Evolutionary conservation across 1,140 invertebrate species (phyloP).

Genomic region (Drosophila sp.): DNA sequence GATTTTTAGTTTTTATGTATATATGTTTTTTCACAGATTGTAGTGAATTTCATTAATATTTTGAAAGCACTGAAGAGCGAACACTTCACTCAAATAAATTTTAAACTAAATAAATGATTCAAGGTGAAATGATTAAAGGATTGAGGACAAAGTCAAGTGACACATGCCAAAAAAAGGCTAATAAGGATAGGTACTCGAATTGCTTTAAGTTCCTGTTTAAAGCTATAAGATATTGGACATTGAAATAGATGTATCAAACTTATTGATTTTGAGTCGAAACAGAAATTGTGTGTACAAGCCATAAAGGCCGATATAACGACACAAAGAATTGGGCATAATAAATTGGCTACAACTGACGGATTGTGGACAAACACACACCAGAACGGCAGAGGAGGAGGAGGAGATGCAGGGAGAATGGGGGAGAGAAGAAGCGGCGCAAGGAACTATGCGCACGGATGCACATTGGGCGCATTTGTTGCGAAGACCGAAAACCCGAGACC

Average conservation of each 20-base stretch:
- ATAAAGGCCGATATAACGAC: constrained; percentile 15
- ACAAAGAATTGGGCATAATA: constrained; percentile 70
- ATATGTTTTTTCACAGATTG: no score
- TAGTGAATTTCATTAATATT: no score
- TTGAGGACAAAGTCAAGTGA: no score
- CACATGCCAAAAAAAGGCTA: no score
- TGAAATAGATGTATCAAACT: neutral
- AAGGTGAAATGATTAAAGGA: no score
- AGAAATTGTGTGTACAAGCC: neutral
- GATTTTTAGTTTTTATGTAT: no score
- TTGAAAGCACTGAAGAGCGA: no score
- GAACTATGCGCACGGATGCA: constrained; percentile 69
- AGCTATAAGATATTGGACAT: no score
- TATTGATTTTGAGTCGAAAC: constrained; percentile 3
- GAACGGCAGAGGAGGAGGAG: neutral
- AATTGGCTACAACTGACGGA: constrained; percentile 77
- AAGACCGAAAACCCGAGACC: neutral
- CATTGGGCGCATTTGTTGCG: constrained; percentile 52
- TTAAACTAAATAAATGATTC: no score
- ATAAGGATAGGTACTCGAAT: no score
- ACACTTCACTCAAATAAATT: no score
- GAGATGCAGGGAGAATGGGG: neutral
- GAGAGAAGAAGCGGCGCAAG: constrained; percentile 18
- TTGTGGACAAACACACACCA: constrained; percentile 53
- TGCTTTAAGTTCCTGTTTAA: no score